Conservation (phyloP, 2,888 invertebrate genomes). For the Muschampia staudingeri region DNA sequence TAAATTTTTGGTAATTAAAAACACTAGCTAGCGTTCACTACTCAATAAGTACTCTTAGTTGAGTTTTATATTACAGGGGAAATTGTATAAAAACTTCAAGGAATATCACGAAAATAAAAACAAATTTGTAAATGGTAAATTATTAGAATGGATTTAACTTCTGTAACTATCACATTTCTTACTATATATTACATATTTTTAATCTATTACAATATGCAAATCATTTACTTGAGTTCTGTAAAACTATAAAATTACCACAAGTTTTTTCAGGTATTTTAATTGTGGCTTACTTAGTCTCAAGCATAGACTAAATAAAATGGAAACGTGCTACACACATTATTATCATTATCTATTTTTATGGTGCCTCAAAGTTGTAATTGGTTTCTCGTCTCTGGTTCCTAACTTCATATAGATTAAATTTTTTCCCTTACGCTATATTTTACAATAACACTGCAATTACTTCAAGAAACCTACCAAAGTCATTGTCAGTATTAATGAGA, state of each 20-base stretch:
- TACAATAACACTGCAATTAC: neutral
- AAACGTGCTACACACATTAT: neutral
- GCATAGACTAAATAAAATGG: neutral
- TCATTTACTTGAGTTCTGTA: neutral
- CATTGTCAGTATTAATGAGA: constrained; percentile 35
- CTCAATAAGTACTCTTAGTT: constrained; percentile 48
- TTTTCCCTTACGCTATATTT: neutral
- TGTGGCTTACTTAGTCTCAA: no score
- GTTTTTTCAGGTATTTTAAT: no score
- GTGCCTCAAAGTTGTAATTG: neutral
- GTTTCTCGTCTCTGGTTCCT: constrained; percentile 25
- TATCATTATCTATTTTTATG: neutral
- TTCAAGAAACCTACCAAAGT: constrained; percentile 27
- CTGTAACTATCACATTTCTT: neutral
- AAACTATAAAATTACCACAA: neutral
- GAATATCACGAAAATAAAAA: neutral
- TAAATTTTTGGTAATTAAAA: constrained; percentile 29
- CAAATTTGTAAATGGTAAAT: neutral
- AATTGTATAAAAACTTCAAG: neutral
- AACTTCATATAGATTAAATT: neutral
- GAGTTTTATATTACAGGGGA: constrained; percentile 24
- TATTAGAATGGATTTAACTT: neutral
- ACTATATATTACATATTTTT: neutral
- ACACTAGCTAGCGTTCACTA: constrained; percentile 43
- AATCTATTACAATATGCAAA: neutral